Evolutionary conservation across 2,797 vertebrate genomes (phyloP).

Genomic region (Pantherophis alleghaniensis): DNA sequence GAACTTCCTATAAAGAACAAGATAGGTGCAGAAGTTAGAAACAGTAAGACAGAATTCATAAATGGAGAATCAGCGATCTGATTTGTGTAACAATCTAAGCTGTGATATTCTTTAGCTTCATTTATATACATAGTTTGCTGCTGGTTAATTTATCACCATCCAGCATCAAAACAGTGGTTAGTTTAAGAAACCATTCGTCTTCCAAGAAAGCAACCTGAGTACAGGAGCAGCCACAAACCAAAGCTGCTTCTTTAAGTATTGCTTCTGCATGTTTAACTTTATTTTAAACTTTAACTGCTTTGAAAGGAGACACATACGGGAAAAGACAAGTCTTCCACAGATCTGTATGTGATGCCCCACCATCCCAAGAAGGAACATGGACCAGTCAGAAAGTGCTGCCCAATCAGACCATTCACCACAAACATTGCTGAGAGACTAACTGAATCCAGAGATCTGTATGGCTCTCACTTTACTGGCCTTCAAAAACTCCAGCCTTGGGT

Average conservation of each 20-base stretch:
- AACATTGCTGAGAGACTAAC: background rate
- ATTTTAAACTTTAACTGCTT: background rate
- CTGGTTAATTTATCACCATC: background rate
- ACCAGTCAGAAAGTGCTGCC: background rate
- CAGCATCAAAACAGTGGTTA: background rate
- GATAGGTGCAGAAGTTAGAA: conserved; percentile 8
- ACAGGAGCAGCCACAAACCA: background rate
- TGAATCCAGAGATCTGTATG: background rate
- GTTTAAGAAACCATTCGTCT: background rate
- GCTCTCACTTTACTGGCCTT: background rate
- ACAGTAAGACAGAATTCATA: background rate
- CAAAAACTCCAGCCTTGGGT: background rate
- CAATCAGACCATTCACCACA: background rate
- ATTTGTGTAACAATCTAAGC: background rate
- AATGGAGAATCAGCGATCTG: background rate
- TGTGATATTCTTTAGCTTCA: background rate
- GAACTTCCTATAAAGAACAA: conserved; percentile 78
- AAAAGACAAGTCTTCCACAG: background rate
- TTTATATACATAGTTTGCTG: background rate
- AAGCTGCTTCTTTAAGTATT: background rate
- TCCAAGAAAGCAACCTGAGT: background rate
- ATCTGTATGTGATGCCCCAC: background rate
- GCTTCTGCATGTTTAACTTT: background rate
- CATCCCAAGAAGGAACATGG: background rate
- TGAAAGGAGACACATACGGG: background rate